Evolutionary conservation across 1,140 invertebrate genomes (phyloP), one percentile per base, ranked within the genome.

Genomic region (Psilanteris sp.): DNA sequence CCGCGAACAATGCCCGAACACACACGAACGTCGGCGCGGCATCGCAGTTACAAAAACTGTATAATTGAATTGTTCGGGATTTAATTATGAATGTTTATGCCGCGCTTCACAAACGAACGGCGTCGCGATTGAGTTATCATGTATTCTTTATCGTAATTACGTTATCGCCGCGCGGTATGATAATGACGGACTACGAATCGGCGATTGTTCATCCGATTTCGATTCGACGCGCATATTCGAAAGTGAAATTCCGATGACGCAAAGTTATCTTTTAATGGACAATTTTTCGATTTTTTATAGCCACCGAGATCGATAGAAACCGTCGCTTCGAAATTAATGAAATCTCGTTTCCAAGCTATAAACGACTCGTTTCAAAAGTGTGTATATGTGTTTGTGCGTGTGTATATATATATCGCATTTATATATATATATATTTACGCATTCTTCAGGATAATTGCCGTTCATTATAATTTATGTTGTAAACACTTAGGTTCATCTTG

Each of bases 31-130:
- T 50, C 32, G 26, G 31, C 10, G 50, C 34, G 13, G 32, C 41
- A 64, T 72, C 50, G 37, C 57, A 50, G 57, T 72, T 57, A 50
- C 68, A 57, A 72, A 72, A 72, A 72, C 57, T 62, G 50, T 72
- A n/a, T n/a, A 72, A 72, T 72, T 72, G 68, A 72, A 72, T 72
- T 72, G 67, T 72, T 72, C 67, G 57, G 9, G 48, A 62, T 54
- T 72, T 72, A 72, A 72, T 72, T 64, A 72, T 72, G 36, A 57
- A 64, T 54, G 50, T 46, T 72, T 72, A 62, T 72, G 34, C 41
- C 34, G 10, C 34, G 26, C 18, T 64, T 18, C 41, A 62, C 57
- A 64, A 72, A 72, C 64, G 57, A 72, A 36, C 39, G 27, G 24
- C 48, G 16, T 37, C 50, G 32, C 32, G 46, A 62, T 62, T 48